These are phyloP conservation scores for Halesus radiatus DNA, from an alignment of 1,140 invertebrate genomes.

Conservation along the genomic window DNA sequence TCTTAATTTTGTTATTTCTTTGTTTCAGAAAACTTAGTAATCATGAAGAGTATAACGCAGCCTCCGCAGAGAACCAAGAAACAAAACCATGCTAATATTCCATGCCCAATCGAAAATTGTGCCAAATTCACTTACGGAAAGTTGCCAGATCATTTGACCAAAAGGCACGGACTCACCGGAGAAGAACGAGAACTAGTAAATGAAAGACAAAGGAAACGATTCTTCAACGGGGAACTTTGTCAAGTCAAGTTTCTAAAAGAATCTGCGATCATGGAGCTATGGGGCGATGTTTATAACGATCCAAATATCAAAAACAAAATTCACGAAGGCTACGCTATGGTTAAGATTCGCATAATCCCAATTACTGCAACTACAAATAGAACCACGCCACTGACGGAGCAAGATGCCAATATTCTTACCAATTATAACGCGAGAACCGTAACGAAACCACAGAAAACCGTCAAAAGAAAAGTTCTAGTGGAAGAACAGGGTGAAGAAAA, in stretches of 20 bases:
- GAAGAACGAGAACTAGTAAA: slow-evolving; percentile 68
- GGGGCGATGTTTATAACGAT: slow-evolving; percentile 69
- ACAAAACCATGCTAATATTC: slow-evolving; percentile 70
- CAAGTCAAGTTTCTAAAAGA: slow-evolving; percentile 69
- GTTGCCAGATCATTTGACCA: slow-evolving; percentile 68
- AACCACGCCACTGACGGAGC: slow-evolving; percentile 66
- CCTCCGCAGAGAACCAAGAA: slow-evolving; percentile 65
- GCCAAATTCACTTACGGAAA: slow-evolving; percentile 70
- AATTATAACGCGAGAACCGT: slow-evolving; percentile 68
- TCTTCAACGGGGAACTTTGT: slow-evolving; percentile 70
- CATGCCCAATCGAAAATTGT: slow-evolving; percentile 69
- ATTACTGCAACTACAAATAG: slow-evolving; percentile 65
- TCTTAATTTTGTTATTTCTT: slow-evolving; percentile 29
- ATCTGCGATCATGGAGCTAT: slow-evolving; percentile 68
- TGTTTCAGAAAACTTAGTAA: slow-evolving; percentile 57
- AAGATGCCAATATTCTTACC: slow-evolving; percentile 69
- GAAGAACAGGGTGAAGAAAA: slow-evolving; percentile 45
- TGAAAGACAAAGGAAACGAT: slow-evolving; percentile 68
- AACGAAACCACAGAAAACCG: slow-evolving; percentile 61
- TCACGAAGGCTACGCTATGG: slow-evolving; percentile 67
- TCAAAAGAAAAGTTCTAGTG: slow-evolving; percentile 61
- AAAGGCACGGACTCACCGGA: slow-evolving; percentile 67
- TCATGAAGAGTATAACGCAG: slow-evolving; percentile 43
- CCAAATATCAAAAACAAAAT: slow-evolving; percentile 67
- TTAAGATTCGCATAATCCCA: slow-evolving; percentile 69